Conservation (phyloP, 2,888 invertebrate genomes). For the Alsophila aescularia region DNA sequence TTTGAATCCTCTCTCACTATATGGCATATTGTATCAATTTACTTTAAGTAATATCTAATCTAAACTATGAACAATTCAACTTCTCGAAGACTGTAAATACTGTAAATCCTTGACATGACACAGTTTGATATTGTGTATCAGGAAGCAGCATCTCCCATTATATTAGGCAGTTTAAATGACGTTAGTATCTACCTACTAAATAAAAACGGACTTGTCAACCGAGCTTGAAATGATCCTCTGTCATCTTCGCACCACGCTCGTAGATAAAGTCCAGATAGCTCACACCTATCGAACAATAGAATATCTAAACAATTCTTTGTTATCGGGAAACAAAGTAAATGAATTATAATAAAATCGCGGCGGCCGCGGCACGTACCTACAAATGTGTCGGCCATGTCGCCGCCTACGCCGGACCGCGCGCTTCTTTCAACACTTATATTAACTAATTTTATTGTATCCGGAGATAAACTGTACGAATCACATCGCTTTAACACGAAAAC, state of each 20-base stretch:
- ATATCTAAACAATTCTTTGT: conserved; percentile 47
- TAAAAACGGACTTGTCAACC: background rate
- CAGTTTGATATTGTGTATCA: too few relatives aligned
- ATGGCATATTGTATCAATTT: too few relatives aligned
- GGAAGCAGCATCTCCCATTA: too few relatives aligned
- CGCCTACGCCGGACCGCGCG: conserved; percentile 66
- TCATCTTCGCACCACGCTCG: conserved; percentile 1
- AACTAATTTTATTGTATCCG: conserved; percentile 41
- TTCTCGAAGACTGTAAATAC: too few relatives aligned
- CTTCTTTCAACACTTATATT: conserved; percentile 45
- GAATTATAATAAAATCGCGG: conserved; percentile 79
- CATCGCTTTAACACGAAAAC: conserved; percentile 8
- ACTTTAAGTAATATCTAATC: too few relatives aligned
- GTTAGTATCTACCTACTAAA: too few relatives aligned
- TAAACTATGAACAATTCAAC: too few relatives aligned
- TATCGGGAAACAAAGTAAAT: conserved; percentile 72
- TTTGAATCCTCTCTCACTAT: too few relatives aligned
- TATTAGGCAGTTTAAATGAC: too few relatives aligned
- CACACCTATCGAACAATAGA: conserved; percentile 41
- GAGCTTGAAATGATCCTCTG: background rate
- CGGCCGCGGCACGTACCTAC: conserved; percentile 59
- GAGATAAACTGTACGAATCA: conserved; percentile 23
- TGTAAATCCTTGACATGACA: too few relatives aligned
- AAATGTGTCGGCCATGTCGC: conserved; percentile 75
- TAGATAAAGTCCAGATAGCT: conserved; percentile 14